A percentile compares a stretch with the other conserved stretches of the same genome.
Conservation (phyloP, 2,113 vertebrate genomes). For the Tylochromis polylepis region DNA sequence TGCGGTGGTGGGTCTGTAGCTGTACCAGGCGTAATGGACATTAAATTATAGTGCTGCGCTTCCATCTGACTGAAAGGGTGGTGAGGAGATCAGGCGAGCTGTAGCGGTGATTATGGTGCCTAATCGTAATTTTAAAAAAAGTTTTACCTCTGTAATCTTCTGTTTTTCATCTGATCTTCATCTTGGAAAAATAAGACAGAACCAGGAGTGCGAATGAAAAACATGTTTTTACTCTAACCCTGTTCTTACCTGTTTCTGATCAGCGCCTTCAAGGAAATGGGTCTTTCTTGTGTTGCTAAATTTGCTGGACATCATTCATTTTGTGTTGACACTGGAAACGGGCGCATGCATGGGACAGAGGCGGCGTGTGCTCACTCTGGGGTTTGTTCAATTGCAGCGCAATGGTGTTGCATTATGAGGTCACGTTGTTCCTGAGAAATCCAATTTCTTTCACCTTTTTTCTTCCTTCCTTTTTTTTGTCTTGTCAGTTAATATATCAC, state of each 20-base stretch:
- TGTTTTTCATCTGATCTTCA: neutral
- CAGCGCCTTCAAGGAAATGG: slow-evolving; percentile 27
- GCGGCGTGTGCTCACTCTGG: slow-evolving; percentile 30
- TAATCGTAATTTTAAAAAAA: slow-evolving; percentile 19
- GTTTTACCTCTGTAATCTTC: slow-evolving; percentile 6
- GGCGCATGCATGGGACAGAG: neutral
- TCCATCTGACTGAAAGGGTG: slow-evolving; percentile 35
- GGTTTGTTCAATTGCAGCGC: slow-evolving; percentile 31
- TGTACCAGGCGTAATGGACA: slow-evolving; percentile 44
- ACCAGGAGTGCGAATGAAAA: neutral
- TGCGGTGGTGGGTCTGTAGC: slow-evolving; percentile 56
- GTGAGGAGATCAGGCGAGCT: slow-evolving; percentile 28
- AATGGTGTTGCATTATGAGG: neutral
- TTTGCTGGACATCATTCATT: neutral
- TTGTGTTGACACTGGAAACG: slow-evolving; percentile 47
- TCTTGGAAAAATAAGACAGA: slow-evolving; percentile 15
- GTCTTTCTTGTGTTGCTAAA: slow-evolving; percentile 15
- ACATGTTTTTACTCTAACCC: neutral
- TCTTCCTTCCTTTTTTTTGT: neutral
- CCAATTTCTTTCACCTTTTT: neutral
- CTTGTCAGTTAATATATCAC: neutral
- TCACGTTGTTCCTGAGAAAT: neutral
- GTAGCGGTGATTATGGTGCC: slow-evolving; percentile 24
- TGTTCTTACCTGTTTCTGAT: neutral
- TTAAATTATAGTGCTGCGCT: slow-evolving; percentile 59